A percentile compares a stretch with the other conserved stretches of the same genome.
phyloP scores from a whole-genome alignment of 2,888 invertebrate species.

The Dascillus cervinus region DNA sequence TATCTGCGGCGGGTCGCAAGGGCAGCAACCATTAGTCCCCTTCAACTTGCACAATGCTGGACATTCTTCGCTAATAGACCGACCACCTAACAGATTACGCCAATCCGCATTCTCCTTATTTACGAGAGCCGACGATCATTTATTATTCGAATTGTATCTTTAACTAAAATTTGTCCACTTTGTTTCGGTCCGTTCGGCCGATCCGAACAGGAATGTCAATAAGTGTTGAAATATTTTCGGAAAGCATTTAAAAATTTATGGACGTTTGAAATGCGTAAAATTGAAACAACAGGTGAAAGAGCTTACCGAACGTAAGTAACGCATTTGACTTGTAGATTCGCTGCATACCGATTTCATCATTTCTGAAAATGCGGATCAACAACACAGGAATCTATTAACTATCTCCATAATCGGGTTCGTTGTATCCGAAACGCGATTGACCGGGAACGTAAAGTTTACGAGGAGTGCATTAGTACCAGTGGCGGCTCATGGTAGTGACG shows the following conservation, averaged over 20 bases:
- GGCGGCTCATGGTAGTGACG: too few relatives aligned
- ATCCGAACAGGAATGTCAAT: too few relatives aligned
- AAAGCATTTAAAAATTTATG: too few relatives aligned
- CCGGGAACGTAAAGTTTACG: too few relatives aligned
- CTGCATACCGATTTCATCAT: slow-evolving; percentile 14
- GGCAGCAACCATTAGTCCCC: slow-evolving; percentile 35
- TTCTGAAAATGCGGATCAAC: slow-evolving; percentile 9
- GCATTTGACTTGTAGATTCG: slow-evolving; percentile 13
- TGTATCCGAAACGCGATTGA: slow-evolving; percentile 10
- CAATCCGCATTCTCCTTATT: slow-evolving; percentile 36
- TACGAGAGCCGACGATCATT: slow-evolving; percentile 33
- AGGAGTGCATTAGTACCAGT: too few relatives aligned
- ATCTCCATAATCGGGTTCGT: slow-evolving; percentile 8
- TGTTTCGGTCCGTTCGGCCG: slow-evolving; percentile 5
- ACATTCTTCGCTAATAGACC: slow-evolving; percentile 40
- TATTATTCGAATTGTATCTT: slow-evolving; percentile 25
- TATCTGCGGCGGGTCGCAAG: slow-evolving; percentile 32
- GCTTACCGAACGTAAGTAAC: slow-evolving; percentile 9
- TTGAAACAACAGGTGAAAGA: slow-evolving; percentile 13
- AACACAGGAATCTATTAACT: too few relatives aligned
- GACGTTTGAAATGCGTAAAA: slow-evolving; percentile 7
- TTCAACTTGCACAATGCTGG: slow-evolving; percentile 37
- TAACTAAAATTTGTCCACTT: slow-evolving; percentile 16
- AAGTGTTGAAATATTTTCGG: too few relatives aligned
- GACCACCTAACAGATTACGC: slow-evolving; percentile 39